These are phyloP conservation scores for Rotaria sp. DNA, from an alignment of 2,888 invertebrate species.

Conservation along the genomic window DNA sequence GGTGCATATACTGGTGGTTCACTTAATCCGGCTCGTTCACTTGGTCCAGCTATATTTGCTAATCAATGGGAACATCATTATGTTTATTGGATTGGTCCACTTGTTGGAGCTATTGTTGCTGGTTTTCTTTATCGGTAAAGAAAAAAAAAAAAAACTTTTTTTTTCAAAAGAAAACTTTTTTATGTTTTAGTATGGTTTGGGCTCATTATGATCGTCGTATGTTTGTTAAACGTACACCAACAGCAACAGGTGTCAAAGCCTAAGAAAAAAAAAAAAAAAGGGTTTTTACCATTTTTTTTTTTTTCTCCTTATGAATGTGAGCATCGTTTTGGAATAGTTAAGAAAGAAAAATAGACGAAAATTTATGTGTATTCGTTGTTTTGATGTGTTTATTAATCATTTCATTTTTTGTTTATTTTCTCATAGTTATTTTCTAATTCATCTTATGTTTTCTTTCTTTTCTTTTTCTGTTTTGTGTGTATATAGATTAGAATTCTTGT, in stretches of 20 bases:
- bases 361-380: constrained; percentile 3
- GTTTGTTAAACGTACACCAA: background rate
- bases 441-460: background rate
- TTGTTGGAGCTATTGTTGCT: background rate
- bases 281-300: no score
- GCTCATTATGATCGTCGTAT: constrained; percentile 27
- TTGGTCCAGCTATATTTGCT: constrained; percentile 27
- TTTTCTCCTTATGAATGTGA: no score
- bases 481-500: background rate
- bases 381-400: background rate
- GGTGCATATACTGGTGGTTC: constrained; percentile 24
- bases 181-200: background rate
- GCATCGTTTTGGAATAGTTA: no score
- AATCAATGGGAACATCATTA: background rate
- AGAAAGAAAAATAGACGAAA: background rate
- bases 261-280: background rate
- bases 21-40: constrained; percentile 16
- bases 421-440: constrained; percentile 14
- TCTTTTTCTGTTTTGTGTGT: background rate
- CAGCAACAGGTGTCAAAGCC: background rate
- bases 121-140: constrained; percentile 6
- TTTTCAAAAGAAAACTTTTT: background rate
- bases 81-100: constrained; percentile 22
- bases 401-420: constrained; percentile 3
- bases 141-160: background rate